phyloP scores from a whole-genome alignment of 2,888 invertebrate species.

The Acleris sparsana region DNA sequence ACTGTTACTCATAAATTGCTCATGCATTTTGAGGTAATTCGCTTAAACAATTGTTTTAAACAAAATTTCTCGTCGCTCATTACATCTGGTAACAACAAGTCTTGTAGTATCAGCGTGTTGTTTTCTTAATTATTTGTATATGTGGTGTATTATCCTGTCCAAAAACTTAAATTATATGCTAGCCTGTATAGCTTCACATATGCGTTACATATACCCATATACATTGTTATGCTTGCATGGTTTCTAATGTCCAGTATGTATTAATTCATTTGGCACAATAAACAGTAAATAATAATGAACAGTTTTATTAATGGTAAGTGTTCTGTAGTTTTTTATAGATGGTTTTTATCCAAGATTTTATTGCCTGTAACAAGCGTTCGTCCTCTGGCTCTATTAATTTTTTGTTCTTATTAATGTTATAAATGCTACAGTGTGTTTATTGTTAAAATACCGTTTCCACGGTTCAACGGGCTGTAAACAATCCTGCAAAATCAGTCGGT shows the following conservation, averaged over 20 bases:
- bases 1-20: no score
- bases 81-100: conserved; percentile 46
- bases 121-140: conserved; percentile 46
- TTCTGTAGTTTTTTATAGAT: neutral
- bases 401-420: no score
- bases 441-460: no score
- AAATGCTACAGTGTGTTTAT: no score
- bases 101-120: conserved; percentile 50
- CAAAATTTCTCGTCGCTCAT: conserved; percentile 34
- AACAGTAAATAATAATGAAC: conserved; percentile 70
- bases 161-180: conserved; percentile 56
- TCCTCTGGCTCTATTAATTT: no score
- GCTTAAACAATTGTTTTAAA: conserved; percentile 10
- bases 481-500: no score
- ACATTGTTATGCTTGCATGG: conserved; percentile 81
- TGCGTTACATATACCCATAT: conserved; percentile 64
- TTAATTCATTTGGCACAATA: conserved; percentile 82
- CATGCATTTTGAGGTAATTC: neutral
- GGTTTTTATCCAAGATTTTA: no score
- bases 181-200: conserved; percentile 70
- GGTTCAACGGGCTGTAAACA: no score
- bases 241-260: conserved; percentile 82
- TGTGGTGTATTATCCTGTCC: conserved; percentile 53
- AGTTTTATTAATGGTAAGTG: conserved; percentile 38
- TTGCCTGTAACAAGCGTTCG: no score